Evolutionary conservation across 2,113 vertebrate genomes (phyloP).

Genomic region (Panthera tigris): DNA sequence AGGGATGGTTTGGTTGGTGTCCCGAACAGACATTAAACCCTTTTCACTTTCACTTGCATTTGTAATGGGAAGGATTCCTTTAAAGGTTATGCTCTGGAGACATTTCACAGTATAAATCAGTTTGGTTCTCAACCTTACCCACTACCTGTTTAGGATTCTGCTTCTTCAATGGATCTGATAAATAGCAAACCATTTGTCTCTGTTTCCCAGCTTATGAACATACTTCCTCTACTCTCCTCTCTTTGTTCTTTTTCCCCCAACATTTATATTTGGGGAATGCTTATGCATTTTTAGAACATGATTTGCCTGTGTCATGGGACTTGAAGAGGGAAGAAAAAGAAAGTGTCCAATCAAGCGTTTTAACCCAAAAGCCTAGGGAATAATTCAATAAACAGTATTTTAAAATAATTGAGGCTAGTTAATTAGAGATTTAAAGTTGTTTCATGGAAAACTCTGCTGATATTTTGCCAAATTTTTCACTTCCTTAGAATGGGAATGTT

Average conservation of each 20-base stretch:
- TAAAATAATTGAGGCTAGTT: background rate
- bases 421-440: background rate
- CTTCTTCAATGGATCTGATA: background rate
- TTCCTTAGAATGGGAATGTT: background rate
- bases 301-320: background rate
- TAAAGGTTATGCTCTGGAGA: background rate
- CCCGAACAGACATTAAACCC: background rate
- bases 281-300: background rate
- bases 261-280: background rate
- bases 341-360: background rate
- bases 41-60: background rate
- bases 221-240: background rate
- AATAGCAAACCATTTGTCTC: too few relatives aligned
- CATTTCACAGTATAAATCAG: background rate
- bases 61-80: background rate
- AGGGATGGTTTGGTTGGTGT: background rate
- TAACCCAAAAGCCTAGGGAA: background rate
- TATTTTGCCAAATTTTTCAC: background rate
- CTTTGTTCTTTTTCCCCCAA: background rate
- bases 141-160: background rate
- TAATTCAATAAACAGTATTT: background rate
- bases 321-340: background rate
- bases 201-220: background rate
- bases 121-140: background rate
- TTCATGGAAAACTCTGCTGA: background rate